Percentiles rank a stretch among this genome's conserved stretches.
Conservation (phyloP, 1,140 invertebrate genomes). For the Pachyrhynchus sulphureomaculatus region DNA sequence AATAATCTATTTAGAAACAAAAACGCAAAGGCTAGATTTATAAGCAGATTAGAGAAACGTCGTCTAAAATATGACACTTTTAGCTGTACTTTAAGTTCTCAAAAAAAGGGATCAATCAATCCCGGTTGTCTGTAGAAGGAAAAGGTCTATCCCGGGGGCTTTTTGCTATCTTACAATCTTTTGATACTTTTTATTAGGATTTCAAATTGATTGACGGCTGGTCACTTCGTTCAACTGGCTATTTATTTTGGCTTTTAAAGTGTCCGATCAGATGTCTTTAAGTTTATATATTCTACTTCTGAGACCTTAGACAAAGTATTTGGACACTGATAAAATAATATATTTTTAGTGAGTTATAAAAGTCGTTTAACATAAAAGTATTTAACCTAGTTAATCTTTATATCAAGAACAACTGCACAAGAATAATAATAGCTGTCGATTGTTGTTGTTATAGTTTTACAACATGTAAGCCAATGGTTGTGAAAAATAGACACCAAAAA, state of each 20-base stretch:
- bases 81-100: not conserved
- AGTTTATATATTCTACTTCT: not conserved
- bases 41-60: not conserved
- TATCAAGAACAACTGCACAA: too few species aligned
- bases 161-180: conserved; percentile 6
- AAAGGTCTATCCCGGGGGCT: conserved; percentile 1
- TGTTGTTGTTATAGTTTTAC: too few species aligned
- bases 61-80: conserved; percentile 10
- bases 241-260: conserved; percentile 10
- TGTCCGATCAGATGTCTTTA: not conserved
- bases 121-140: conserved; percentile 2
- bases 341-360: too few species aligned
- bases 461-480: too few species aligned
- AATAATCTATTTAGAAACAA: too few species aligned
- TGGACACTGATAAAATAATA: too few species aligned
- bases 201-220: not conserved
- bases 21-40: not conserved
- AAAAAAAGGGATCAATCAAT: conserved; percentile 6
- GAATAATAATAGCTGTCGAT: too few species aligned
- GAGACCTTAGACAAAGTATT: too few species aligned
- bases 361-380: too few species aligned
- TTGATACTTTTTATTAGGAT: conserved; percentile 1
- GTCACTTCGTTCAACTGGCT: conserved; percentile 3
- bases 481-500: too few species aligned
- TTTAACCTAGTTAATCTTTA: too few species aligned